Base-by-base conservation (phyloP, 2,797 vertebrate species). In the Fundulus diaphanus region DNA sequence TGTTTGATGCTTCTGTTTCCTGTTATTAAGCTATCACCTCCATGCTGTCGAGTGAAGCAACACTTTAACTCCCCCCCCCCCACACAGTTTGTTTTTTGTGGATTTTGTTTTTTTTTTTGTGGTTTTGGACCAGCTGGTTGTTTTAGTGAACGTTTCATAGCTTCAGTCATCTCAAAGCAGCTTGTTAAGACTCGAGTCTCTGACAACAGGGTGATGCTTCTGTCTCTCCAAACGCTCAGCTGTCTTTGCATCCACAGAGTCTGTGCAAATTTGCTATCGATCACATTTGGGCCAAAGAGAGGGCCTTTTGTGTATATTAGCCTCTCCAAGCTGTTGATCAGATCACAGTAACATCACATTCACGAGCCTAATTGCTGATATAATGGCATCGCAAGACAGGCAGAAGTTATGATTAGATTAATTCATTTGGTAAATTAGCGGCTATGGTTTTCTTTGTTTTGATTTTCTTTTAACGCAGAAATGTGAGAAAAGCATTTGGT, bases 11-110 rank as follows among this genome's bases (percentile, higher is more conserved):
- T 46, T 82, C 85, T 82, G 85, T 79, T 91, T 88, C 81, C 81
- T 31, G 75, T 86, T 88, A 89, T 90, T 91, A 87, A 89, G 85
- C 81, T 63, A 82, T 88, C 79, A 75, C 78, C 79, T 76, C 73
- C 72, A 37, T 74, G 76, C 83, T 80, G 80, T 82, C 85, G 85
- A 86, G 84, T 91, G 87, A 87, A 90, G 75, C 48, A 48, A 84
- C 83, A 85, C 85, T 89, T 88, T 77, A 88, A 82, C 82, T 3
- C 33, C 35, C 33, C 1, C 7, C 59, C 5, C 33, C 59, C 1
- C 61, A 6, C 87, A 83, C 83, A 79, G 82, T 82, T 72, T 51
- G 72, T 56, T 81, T 82, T 82, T 48, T 42, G 75, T 72, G 63
- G 73, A 72, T 87, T 86, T n/a, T n/a, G n/a, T n/a, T n/a, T n/a